Evolutionary conservation across 2,888 invertebrate species (phyloP).

Genomic region (Drosophila tanythrix): DNA sequence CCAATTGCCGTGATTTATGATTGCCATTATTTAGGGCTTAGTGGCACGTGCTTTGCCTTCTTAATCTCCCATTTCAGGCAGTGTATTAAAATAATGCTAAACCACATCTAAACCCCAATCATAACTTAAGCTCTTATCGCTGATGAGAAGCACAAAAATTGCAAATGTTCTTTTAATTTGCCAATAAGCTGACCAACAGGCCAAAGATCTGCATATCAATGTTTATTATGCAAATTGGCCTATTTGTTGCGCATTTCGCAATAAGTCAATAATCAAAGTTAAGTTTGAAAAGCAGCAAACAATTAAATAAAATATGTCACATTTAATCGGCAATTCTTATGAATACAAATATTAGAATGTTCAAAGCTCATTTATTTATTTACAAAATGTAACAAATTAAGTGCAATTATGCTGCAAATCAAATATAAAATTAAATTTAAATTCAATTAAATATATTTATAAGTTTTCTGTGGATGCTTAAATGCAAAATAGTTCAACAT

Average conservation of each 20-base stretch:
- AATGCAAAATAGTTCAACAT: neutral
- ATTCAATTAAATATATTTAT: neutral
- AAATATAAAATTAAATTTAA: neutral
- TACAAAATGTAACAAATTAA: neutral
- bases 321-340: constrained; percentile 1
- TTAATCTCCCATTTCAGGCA: constrained; percentile 42
- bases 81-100: constrained; percentile 6
- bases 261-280: constrained; percentile 33
- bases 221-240: constrained; percentile 2
- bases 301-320: neutral
- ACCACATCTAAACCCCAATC: constrained; percentile 3
- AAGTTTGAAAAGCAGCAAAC: constrained; percentile 1
- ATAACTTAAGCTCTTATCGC: constrained; percentile 7
- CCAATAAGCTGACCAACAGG: constrained; percentile 15
- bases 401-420: no score
- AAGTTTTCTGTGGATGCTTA: neutral
- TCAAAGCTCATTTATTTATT: neutral
- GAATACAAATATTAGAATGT: neutral
- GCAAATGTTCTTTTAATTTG: constrained; percentile 45
- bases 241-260: constrained; percentile 2
- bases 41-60: constrained; percentile 56
- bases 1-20: constrained; percentile 67
- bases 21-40: constrained; percentile 61
- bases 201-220: neutral
- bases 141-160: constrained; percentile 3